These are phyloP conservation scores for Macrosteles quadrilineatus DNA, from an alignment of 1,140 invertebrate species.

Conservation along the genomic window DNA sequence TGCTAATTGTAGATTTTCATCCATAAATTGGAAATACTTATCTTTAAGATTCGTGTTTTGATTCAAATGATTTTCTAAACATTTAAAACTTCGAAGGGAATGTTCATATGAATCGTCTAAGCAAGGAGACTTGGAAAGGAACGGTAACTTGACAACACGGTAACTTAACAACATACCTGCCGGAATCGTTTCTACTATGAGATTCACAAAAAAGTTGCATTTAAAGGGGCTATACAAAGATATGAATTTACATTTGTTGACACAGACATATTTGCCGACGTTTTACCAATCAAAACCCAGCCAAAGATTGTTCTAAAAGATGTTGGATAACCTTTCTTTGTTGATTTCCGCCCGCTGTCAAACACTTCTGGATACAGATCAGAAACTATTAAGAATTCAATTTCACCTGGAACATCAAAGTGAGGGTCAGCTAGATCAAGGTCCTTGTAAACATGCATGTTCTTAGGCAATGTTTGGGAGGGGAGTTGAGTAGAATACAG, in stretches of 20 bases:
- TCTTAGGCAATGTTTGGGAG: not conserved
- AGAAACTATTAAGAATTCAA: slow-evolving; percentile 32
- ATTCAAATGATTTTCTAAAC: slow-evolving; percentile 17
- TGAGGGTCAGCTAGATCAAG: slow-evolving; percentile 23
- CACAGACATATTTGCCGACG: not conserved
- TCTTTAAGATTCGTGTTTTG: slow-evolving; percentile 13
- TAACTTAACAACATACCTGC: slow-evolving; percentile 23
- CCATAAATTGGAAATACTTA: slow-evolving; percentile 44
- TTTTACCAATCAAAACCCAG: slow-evolving; percentile 28
- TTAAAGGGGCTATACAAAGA: no score
- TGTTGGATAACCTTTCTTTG: not conserved
- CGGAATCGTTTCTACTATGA: not conserved
- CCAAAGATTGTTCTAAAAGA: slow-evolving; percentile 30
- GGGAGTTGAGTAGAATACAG: not conserved
- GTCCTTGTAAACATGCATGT: not conserved
- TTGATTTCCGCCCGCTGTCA: not conserved
- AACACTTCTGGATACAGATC: slow-evolving; percentile 24
- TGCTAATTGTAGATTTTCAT: slow-evolving; percentile 41
- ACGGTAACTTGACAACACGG: slow-evolving; percentile 34
- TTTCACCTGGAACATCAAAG: slow-evolving; percentile 12
- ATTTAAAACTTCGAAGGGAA: slow-evolving; percentile 32
- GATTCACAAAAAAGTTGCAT: no score
- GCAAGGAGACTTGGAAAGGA: not conserved
- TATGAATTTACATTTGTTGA: not conserved
- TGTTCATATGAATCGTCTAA: slow-evolving; percentile 20